A percentile compares a stretch with the other conserved stretches of the same genome.
These are phyloP conservation scores for Ptiloglossa arizonensis DNA, from an alignment of 1,140 invertebrate genomes.

Conservation along the genomic window DNA sequence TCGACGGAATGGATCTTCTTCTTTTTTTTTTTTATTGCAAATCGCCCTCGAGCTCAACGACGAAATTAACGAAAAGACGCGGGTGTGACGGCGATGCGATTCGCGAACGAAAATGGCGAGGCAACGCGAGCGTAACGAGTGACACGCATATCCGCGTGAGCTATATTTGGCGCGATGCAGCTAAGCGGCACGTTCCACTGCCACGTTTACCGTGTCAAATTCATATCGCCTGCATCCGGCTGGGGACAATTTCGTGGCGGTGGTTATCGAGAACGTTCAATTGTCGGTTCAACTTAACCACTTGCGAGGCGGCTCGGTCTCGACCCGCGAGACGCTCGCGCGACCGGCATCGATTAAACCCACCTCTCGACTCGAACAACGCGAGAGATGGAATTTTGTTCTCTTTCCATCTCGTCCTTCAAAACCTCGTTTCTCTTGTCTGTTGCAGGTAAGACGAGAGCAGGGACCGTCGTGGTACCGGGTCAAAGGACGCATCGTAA, in stretches of 20 bases:
- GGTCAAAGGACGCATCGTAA: background rate
- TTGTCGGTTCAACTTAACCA: constrained; percentile 8
- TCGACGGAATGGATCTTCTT: too few species aligned
- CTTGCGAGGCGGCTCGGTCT: background rate
- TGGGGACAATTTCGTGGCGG: constrained; percentile 11
- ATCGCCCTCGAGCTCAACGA: too few species aligned
- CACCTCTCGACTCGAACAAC: too few species aligned
- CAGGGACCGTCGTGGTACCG: background rate
- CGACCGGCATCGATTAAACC: too few species aligned
- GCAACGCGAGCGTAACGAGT: background rate
- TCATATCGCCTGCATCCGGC: constrained; percentile 62
- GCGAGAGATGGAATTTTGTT: too few species aligned
- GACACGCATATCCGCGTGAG: constrained; percentile 36
- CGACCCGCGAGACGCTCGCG: background rate
- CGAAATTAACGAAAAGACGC: background rate
- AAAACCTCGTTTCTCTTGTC: constrained; percentile 49
- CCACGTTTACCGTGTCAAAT: constrained; percentile 47
- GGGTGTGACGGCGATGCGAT: constrained; percentile 48
- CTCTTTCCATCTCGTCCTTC: too few species aligned
- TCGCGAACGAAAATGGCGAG: background rate
- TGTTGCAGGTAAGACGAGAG: constrained; percentile 61
- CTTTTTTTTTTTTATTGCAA: too few species aligned
- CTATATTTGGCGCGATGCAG: constrained; percentile 49
- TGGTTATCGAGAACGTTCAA: constrained; percentile 30
- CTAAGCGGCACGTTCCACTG: constrained; percentile 32